phyloP scores from a whole-genome alignment of 2,113 vertebrate genomes.

The Cyprinodon variegatus region DNA sequence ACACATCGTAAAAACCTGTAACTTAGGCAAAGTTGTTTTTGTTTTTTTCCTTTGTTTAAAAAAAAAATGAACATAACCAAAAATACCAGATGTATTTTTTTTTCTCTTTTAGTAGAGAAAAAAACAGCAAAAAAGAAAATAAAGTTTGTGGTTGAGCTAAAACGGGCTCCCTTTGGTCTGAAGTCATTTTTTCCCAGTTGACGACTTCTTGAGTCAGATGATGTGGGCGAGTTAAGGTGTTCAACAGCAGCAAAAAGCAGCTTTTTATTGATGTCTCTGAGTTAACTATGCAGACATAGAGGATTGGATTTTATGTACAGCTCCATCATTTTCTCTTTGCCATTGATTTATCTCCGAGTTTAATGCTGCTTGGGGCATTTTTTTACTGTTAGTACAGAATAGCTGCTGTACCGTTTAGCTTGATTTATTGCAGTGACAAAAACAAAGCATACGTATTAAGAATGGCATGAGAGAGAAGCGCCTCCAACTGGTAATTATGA shows the following conservation, averaged over 20 bases:
- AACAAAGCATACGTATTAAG: not conserved
- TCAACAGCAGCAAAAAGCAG: constrained; percentile 1
- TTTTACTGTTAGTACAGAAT: constrained; percentile 9
- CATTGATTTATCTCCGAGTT: not conserved
- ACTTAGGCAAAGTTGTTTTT: not conserved
- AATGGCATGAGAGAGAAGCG: not conserved
- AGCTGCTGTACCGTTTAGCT: constrained; percentile 8
- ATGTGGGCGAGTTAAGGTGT: constrained; percentile 26
- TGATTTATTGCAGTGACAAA: not conserved
- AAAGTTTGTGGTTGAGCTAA: not conserved
- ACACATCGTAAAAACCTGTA: not conserved
- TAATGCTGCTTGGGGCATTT: not conserved
- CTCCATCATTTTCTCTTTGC: not conserved
- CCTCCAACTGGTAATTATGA: constrained; percentile 13
- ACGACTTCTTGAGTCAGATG: constrained; percentile 1
- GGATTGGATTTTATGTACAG: not conserved
- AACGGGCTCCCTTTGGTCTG: constrained; percentile 13
- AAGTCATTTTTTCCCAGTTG: constrained; percentile 14
- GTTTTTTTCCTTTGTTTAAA: not conserved
- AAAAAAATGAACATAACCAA: not conserved
- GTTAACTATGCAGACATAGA: not conserved
- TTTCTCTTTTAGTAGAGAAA: too few relatives aligned
- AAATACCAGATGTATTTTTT: too few relatives aligned
- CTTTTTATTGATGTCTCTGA: not conserved
- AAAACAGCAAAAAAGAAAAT: too few relatives aligned